A percentile compares a stretch with the other conserved stretches of the same genome.
Evolutionary conservation across 2,797 vertebrate species (phyloP).

Genomic region (Phrynocephalus guinanensis): DNA sequence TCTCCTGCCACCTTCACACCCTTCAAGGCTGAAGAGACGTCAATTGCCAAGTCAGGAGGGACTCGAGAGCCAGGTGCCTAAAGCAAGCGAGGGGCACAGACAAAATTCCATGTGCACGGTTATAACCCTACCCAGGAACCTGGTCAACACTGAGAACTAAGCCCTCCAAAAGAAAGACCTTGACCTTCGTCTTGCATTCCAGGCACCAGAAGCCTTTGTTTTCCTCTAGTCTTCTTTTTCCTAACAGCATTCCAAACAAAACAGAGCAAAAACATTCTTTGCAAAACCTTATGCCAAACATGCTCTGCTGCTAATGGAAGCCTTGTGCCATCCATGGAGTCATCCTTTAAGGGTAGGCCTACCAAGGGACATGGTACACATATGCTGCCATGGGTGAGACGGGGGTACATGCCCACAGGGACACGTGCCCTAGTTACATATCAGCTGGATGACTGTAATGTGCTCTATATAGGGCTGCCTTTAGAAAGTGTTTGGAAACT

Average conservation of each 20-base stretch:
- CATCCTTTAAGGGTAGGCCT: neutral
- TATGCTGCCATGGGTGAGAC: neutral
- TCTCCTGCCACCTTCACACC: neutral
- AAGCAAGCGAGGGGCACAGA: neutral
- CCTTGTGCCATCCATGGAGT: neutral
- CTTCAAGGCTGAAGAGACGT: neutral
- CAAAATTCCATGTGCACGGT: neutral
- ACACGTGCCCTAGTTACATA: no score
- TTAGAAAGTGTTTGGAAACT: no score
- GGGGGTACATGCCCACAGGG: no score
- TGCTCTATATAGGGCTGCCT: no score
- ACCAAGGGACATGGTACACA: neutral
- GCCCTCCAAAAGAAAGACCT: neutral
- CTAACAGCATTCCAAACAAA: conserved; percentile 22
- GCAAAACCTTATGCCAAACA: neutral
- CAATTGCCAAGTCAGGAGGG: neutral
- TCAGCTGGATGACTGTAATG: no score
- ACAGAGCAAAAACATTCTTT: conserved; percentile 4
- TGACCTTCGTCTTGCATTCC: neutral
- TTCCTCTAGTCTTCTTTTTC: neutral
- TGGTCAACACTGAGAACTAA: conserved; percentile 1
- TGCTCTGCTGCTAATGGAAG: neutral
- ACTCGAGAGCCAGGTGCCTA: neutral
- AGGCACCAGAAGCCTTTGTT: neutral
- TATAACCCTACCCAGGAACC: neutral